Evolutionary conservation across 2,113 vertebrate species (phyloP).

Genomic region (Heptranchias perlo): DNA sequence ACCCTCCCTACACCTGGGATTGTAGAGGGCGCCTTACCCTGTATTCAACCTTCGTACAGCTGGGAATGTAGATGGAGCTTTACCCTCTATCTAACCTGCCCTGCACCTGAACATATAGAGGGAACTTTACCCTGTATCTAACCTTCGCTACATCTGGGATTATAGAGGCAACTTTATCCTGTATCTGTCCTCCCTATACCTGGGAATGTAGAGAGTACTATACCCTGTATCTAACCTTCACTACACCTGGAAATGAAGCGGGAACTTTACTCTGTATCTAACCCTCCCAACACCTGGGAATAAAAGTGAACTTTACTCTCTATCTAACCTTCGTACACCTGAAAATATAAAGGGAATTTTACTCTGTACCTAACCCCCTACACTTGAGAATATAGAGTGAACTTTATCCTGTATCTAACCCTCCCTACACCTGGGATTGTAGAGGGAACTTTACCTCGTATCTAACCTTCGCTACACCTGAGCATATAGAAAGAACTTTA

Average conservation of each 20-base stretch:
- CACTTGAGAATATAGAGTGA: not conserved
- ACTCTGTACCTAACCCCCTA: not conserved
- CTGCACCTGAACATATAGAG: not conserved
- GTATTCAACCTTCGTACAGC: not conserved
- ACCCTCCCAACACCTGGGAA: not conserved
- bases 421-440: not conserved
- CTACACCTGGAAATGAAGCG: not conserved
- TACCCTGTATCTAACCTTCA: not conserved
- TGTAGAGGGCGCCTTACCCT: too few species aligned
- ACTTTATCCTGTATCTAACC: not conserved
- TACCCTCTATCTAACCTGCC: not conserved
- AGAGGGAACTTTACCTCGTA: not conserved
- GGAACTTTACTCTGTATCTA: too few species aligned
- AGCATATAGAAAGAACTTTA: not conserved
- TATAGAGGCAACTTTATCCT: not conserved
- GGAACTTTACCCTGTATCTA: not conserved
- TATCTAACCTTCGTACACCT: not conserved
- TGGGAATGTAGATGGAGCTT: not conserved
- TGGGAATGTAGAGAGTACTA: not conserved
- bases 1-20: not conserved
- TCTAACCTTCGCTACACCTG: not conserved
- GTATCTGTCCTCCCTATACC: not conserved
- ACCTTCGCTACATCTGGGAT: not conserved
- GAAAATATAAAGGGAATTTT: not conserved
- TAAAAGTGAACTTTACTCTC: not conserved